Conservation (phyloP, 2,888 invertebrate species). For the Erebia ligea region DNA sequence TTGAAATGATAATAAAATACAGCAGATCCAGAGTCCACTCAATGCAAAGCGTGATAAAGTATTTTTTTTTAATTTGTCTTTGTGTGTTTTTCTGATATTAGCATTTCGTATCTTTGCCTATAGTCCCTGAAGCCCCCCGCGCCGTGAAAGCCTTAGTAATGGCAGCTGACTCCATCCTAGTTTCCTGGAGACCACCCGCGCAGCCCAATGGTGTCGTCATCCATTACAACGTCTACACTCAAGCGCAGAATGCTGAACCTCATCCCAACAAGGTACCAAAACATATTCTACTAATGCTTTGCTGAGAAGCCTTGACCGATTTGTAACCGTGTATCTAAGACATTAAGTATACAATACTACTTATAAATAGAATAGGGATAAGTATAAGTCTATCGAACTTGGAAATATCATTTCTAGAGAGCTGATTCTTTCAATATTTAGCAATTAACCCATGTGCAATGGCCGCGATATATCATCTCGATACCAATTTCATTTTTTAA, state of each 20-base stretch:
- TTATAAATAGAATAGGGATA: neutral
- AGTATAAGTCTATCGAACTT: neutral
- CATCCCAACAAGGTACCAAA: constrained; percentile 86
- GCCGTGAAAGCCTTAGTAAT: constrained; percentile 96
- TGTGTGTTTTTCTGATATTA: neutral
- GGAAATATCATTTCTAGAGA: neutral
- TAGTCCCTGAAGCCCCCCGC: constrained; percentile 96
- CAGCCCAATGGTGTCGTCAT: constrained; percentile 96
- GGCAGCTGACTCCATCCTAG: constrained; percentile 94
- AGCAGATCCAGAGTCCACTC: neutral
- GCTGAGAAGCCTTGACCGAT: neutral
- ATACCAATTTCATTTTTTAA: too few species aligned
- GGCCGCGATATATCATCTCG: too few species aligned
- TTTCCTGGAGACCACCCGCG: constrained; percentile 96
- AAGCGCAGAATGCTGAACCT: constrained; percentile 88
- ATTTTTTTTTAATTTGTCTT: too few species aligned
- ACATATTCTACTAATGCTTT: neutral
- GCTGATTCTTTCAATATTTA: neutral
- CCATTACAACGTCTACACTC: constrained; percentile 96
- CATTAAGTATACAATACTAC: neutral
- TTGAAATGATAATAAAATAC: too few species aligned
- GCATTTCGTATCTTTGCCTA: neutral
- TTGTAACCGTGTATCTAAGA: neutral
- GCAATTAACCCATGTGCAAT: too few species aligned
- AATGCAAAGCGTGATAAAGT: too few species aligned